phyloP scores from a whole-genome alignment of 1,140 invertebrate genomes.

The Drosophila pallidifrons region DNA sequence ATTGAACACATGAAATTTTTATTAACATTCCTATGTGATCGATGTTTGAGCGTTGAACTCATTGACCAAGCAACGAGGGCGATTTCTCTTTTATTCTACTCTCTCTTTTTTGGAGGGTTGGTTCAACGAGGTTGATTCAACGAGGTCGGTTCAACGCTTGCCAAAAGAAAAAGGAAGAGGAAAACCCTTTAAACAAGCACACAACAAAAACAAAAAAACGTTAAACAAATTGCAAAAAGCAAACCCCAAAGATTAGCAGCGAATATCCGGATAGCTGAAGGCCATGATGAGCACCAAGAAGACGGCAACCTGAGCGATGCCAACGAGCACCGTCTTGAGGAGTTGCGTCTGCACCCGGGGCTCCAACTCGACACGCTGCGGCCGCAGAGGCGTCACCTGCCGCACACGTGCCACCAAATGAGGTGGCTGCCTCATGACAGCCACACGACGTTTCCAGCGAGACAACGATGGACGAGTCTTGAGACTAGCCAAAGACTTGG shows the following conservation, averaged over 20 bases:
- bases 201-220: background rate
- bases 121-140: too few species aligned
- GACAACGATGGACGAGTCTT: background rate
- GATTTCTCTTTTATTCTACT: too few species aligned
- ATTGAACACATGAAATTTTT: background rate
- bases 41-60: background rate
- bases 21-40: background rate
- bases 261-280: constrained; percentile 70
- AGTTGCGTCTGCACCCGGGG: constrained; percentile 52
- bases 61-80: too few species aligned
- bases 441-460: background rate
- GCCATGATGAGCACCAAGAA: constrained; percentile 77
- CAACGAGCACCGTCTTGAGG: constrained; percentile 66
- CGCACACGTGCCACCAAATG: background rate
- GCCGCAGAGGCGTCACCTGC: constrained; percentile 36
- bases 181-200: background rate
- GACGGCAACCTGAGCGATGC: constrained; percentile 62
- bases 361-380: constrained; percentile 32
- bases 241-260: constrained; percentile 28
- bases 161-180: too few species aligned
- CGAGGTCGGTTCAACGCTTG: too few species aligned
- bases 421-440: too few species aligned
- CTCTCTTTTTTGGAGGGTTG: too few species aligned
- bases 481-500: too few species aligned
- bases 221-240: constrained; percentile 13